These are phyloP conservation scores for Sapayoa aenigma DNA, from an alignment of 2,113 vertebrate genomes.

Conservation along the genomic window DNA sequence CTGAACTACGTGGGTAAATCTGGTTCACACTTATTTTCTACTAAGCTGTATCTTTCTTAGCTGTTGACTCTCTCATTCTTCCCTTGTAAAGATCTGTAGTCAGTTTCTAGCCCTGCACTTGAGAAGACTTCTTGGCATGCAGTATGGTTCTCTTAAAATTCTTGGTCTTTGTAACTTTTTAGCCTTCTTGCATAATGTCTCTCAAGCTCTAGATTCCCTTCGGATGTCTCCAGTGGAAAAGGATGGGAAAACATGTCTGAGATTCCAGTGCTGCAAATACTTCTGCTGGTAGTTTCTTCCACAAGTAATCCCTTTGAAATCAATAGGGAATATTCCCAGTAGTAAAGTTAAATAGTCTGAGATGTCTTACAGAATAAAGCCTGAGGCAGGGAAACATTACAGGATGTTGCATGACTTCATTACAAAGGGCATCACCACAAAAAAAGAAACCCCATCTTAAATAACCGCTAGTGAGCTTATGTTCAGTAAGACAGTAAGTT, in stretches of 20 bases:
- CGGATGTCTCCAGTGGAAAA: not conserved
- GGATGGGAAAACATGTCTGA: not conserved
- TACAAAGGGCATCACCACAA: not conserved
- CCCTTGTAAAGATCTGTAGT: not conserved
- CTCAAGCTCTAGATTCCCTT: not conserved
- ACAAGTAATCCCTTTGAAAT: conserved; percentile 42
- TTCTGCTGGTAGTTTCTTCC: conserved; percentile 26
- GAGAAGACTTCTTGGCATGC: not conserved
- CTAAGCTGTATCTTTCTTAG: not conserved
- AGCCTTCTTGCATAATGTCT: not conserved
- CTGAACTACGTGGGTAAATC: not conserved
- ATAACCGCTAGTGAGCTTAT: not conserved
- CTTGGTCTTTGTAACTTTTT: not conserved
- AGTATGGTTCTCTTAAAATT: not conserved
- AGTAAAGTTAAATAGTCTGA: not conserved
- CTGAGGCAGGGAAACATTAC: not conserved
- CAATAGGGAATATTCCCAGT: not conserved
- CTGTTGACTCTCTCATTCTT: not conserved
- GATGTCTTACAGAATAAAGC: conserved; percentile 4
- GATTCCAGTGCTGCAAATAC: not conserved
- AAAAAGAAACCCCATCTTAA: not conserved
- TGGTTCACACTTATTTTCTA: not conserved
- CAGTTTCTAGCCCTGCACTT: not conserved
- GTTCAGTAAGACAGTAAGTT: not conserved
- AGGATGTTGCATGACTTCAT: not conserved